Evolutionary conservation across 2,888 invertebrate genomes (phyloP).

Genomic region (Drosophila rellima): DNA sequence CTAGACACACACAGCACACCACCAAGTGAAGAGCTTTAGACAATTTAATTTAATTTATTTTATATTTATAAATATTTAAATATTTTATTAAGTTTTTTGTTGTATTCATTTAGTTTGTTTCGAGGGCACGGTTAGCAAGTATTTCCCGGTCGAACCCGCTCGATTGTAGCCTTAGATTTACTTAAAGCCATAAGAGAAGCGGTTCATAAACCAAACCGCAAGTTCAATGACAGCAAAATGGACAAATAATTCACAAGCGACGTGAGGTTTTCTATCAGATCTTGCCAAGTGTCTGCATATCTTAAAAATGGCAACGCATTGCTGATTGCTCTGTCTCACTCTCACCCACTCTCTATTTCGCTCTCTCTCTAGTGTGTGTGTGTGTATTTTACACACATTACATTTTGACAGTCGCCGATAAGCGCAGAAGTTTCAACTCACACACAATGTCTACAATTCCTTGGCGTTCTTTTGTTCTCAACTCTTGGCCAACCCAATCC

Average conservation of each 20-base stretch:
- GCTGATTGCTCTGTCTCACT: neutral
- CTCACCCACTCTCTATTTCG: neutral
- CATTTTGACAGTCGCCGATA: conserved; percentile 49
- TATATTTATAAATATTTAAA: no score
- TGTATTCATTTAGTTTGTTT: neutral
- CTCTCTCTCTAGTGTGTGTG: neutral
- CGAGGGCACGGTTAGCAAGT: neutral
- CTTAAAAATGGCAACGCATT: conserved; percentile 1
- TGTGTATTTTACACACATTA: conserved; percentile 21
- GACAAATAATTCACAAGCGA: conserved; percentile 22
- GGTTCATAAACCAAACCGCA: conserved; percentile 28
- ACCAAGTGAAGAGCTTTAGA: no score
- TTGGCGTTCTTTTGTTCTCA: conserved; percentile 35
- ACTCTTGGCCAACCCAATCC: neutral
- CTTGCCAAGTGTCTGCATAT: conserved; percentile 17
- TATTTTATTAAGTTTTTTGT: neutral
- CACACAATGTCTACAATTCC: conserved; percentile 41
- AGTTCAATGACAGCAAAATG: conserved; percentile 34
- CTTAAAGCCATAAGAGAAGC: conserved; percentile 2
- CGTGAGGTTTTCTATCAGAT: conserved; percentile 16
- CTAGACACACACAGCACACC: neutral
- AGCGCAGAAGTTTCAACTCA: conserved; percentile 45
- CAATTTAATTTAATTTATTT: no score
- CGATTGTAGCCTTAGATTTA: neutral
- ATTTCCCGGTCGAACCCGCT: neutral